These are phyloP conservation scores for Dryomyza anilis DNA, from an alignment of 2,888 invertebrate species.

Conservation along the genomic window DNA sequence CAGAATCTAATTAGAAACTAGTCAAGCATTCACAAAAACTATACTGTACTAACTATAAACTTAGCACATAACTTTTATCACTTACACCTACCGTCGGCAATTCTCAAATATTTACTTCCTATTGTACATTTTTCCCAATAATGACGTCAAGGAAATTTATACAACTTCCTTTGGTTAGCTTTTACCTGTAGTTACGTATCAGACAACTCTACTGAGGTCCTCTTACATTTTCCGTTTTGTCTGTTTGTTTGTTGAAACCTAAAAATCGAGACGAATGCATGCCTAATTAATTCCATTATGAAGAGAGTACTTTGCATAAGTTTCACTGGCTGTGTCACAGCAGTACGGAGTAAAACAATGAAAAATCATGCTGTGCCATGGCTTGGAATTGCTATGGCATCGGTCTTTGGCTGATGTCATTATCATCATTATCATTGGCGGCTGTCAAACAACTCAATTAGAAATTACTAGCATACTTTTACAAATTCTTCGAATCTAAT, in stretches of 20 bases:
- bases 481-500: background rate
- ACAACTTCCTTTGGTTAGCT: background rate
- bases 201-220: background rate
- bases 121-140: too few relatives aligned
- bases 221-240: background rate
- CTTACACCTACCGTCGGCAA: too few relatives aligned
- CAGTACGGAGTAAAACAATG: background rate
- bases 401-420: background rate
- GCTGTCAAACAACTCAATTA: background rate
- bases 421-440: background rate
- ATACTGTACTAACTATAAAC: too few relatives aligned
- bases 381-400: background rate
- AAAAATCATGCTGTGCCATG: background rate
- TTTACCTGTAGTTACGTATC: background rate
- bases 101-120: too few relatives aligned
- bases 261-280: constrained; percentile 8
- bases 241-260: background rate
- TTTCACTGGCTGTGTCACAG: background rate
- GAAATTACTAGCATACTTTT: background rate
- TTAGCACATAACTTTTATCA: too few relatives aligned
- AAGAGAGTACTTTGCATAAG: constrained; percentile 7
- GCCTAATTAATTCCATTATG: constrained; percentile 20
- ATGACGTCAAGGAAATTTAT: background rate
- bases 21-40: too few relatives aligned
- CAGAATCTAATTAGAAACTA: too few relatives aligned